Conservation (phyloP, 2,888 invertebrate species). For the Polydrusus cervinus region DNA sequence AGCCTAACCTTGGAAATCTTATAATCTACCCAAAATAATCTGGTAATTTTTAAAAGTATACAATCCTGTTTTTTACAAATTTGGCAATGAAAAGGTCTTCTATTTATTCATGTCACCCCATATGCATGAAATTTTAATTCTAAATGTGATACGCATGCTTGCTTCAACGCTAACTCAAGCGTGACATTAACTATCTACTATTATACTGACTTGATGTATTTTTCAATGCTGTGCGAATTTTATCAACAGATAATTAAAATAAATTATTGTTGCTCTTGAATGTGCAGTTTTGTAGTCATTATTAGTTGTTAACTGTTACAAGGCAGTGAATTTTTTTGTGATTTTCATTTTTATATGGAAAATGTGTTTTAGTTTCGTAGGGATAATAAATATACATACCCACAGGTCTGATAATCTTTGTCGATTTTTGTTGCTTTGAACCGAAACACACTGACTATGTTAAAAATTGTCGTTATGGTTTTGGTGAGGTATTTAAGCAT, state of each 20-base stretch:
- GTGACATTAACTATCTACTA: slow-evolving; percentile 4
- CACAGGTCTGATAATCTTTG: neutral
- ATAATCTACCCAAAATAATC: no score
- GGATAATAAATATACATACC: neutral
- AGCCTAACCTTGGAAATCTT: no score
- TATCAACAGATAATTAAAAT: slow-evolving; percentile 7
- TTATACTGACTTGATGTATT: slow-evolving; percentile 17
- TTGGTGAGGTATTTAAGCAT: slow-evolving; percentile 8
- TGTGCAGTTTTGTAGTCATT: neutral
- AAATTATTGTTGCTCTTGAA: neutral
- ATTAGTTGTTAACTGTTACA: neutral
- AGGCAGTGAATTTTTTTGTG: neutral
- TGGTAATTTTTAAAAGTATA: no score
- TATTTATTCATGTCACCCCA: slow-evolving; percentile 35
- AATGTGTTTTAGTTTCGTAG: neutral
- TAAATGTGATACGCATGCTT: slow-evolving; percentile 34
- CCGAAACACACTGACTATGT: neutral
- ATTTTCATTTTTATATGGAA: neutral
- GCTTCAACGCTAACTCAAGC: slow-evolving; percentile 22
- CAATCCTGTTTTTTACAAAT: neutral
- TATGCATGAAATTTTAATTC: slow-evolving; percentile 40
- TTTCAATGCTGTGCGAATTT: slow-evolving; percentile 20
- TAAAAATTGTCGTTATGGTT: slow-evolving; percentile 16
- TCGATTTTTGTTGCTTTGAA: neutral
- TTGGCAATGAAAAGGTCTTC: neutral